These are phyloP conservation scores for Chironomus tentans DNA, from an alignment of 2,888 invertebrate genomes.

Conservation along the genomic window DNA sequence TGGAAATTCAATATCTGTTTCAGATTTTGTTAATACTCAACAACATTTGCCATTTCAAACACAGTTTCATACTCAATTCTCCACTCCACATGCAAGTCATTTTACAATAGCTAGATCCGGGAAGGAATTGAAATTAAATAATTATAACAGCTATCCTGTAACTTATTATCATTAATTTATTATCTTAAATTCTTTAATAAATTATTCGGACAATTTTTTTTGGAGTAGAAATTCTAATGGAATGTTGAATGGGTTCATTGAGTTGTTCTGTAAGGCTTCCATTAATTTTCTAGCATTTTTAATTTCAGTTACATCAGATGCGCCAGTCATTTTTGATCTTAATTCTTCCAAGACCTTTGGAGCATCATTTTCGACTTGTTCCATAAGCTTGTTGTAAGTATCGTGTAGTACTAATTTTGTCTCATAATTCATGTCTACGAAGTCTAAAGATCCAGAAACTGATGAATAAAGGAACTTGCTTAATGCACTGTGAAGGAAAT, in stretches of 20 bases:
- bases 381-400: slow-evolving; percentile 8
- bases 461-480: slow-evolving; percentile 1
- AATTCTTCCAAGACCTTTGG: slow-evolving; percentile 4
- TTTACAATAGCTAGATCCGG: no score
- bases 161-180: no score
- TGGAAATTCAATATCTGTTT: background rate
- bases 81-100: no score
- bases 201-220: background rate
- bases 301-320: background rate
- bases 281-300: background rate
- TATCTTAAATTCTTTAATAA: background rate
- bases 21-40: background rate
- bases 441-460: background rate
- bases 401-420: background rate
- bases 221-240: slow-evolving; percentile 11
- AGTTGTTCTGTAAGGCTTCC: background rate
- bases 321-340: background rate
- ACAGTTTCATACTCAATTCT: no score
- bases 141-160: no score
- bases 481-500: background rate
- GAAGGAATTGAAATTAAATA: no score
- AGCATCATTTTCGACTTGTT: slow-evolving; percentile 5
- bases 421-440: background rate
- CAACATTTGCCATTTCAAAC: no score
- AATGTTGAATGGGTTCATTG: slow-evolving; percentile 5